A percentile compares a stretch with the other conserved stretches of the same genome.
Conservation (phyloP, 1,140 invertebrate genomes). For the Anadara kagoshimensis region DNA sequence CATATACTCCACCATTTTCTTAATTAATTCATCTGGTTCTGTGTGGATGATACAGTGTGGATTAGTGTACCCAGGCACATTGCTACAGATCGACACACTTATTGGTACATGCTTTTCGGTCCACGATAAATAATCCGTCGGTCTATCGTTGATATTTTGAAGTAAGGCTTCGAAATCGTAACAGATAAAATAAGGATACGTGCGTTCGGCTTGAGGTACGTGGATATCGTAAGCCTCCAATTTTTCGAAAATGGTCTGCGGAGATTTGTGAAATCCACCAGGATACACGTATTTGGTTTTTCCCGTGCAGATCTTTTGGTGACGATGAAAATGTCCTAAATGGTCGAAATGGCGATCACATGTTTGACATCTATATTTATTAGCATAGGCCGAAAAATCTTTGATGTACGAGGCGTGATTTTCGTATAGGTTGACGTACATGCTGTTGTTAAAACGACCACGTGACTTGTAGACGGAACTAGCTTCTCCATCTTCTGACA, state of each 20-base stretch:
- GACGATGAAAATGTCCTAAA: not conserved
- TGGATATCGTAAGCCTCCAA: slow-evolving; percentile 23
- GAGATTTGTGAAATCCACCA: slow-evolving; percentile 19
- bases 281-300: slow-evolving; percentile 14
- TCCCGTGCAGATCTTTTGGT: slow-evolving; percentile 8
- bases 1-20: slow-evolving; percentile 25
- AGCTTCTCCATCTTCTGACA: slow-evolving; percentile 6
- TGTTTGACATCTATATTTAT: slow-evolving; percentile 14
- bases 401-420: no score
- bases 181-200: slow-evolving; percentile 21
- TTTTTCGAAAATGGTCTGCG: slow-evolving; percentile 11
- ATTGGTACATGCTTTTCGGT: slow-evolving; percentile 10
- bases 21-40: slow-evolving; percentile 5
- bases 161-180: slow-evolving; percentile 28
- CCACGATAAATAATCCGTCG: slow-evolving; percentile 10
- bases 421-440: no score
- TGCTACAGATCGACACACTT: slow-evolving; percentile 16
- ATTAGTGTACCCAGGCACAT: slow-evolving; percentile 9
- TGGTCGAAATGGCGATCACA: slow-evolving; percentile 15
- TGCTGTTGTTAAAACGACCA: no score
- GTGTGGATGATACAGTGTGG: slow-evolving; percentile 15
- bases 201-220: not conserved
- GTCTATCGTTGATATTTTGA: not conserved
- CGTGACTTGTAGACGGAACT: slow-evolving; percentile 15
- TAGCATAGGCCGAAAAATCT: slow-evolving; percentile 15